Evolutionary conservation across 2,797 vertebrate genomes (phyloP), one percentile per base, ranked within the genome.

Genomic region (Orientallactaga sibirica): DNA sequence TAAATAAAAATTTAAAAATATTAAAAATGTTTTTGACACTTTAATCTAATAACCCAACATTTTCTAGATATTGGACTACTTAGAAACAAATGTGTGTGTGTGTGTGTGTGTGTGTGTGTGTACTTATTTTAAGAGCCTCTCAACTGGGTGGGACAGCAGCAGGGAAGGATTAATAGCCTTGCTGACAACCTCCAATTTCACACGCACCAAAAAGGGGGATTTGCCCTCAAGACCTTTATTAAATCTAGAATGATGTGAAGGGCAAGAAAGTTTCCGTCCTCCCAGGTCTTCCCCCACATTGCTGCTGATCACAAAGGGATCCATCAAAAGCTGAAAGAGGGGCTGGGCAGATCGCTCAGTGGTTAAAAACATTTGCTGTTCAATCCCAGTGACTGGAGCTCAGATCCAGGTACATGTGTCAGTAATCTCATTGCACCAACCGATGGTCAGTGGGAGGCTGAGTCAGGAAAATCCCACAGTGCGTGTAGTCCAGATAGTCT

Each of bases 71-170:
- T 22, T 48, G 22, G 41, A 16, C 5, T 20, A 71, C 43, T 27
- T 33, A 90, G 52, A 86, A 77, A 88, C 29, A 62, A 77, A 62
- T 70, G 43, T 48, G 8, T 48, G 43, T 48, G 48, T 48, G 48
- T 48, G 48, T 48, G 48, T 48, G 48, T 73, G 43, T 48, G 8
- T 48, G 43, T 48, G 48, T 48, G 48, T 48, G 48, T 48, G 48
- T 73, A 75, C 62, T 92, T 86, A n/a, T 79, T 55, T 58, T 78
- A 58, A 90, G 52, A 92, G 76, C 80, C 19, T 16, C 33, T 80
- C 37, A 64, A 33, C 0, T 9, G 27, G 18, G 48, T 20, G 55
- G 12, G 27, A 78, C 6, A 4, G 22, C 18, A n/a, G 16, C 27
- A 20, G 64, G 64, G 70, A 71, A 29, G 27, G 66, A 82, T 33